These are phyloP conservation scores for Protodeltote pygarga DNA, from an alignment of 2,888 invertebrate genomes.

Conservation along the genomic window DNA sequence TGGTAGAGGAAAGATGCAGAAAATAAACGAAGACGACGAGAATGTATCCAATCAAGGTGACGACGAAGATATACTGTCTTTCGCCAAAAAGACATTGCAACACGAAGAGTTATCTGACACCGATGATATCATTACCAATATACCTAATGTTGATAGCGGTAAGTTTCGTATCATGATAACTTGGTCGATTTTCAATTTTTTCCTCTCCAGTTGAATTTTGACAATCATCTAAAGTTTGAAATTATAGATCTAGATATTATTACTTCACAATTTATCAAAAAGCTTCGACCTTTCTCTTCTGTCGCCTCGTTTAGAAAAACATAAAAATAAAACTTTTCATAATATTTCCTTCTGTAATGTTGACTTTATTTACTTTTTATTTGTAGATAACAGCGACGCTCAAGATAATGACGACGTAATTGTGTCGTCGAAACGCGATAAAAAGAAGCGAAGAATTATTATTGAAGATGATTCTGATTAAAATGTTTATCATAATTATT, in stretches of 20 bases:
- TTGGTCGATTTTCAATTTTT: too few species aligned
- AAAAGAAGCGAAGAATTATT: conserved; percentile 68
- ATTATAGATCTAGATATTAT: too few species aligned
- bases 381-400: conserved; percentile 69
- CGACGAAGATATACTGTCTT: conserved; percentile 76
- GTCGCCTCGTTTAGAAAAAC: too few species aligned
- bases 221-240: too few species aligned
- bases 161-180: too few species aligned
- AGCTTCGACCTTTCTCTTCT: neutral
- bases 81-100: conserved; percentile 78
- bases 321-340: conserved; percentile 1
- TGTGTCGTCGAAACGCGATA: conserved; percentile 63
- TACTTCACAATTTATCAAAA: neutral
- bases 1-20: conserved; percentile 70
- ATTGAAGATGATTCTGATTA: conserved; percentile 81
- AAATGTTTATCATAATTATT: conserved; percentile 33
- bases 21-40: conserved; percentile 69
- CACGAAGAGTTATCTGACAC: conserved; percentile 74
- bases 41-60: conserved; percentile 46
- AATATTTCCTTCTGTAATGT: conserved; percentile 11
- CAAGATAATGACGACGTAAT: conserved; percentile 66
- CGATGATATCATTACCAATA: conserved; percentile 70
- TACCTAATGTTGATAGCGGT: conserved; percentile 67
- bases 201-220: too few species aligned
- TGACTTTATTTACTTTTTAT: conserved; percentile 15